These are phyloP conservation scores for Eristalinus aeneus DNA, from an alignment of 2,888 invertebrate genomes.

Conservation along the genomic window DNA sequence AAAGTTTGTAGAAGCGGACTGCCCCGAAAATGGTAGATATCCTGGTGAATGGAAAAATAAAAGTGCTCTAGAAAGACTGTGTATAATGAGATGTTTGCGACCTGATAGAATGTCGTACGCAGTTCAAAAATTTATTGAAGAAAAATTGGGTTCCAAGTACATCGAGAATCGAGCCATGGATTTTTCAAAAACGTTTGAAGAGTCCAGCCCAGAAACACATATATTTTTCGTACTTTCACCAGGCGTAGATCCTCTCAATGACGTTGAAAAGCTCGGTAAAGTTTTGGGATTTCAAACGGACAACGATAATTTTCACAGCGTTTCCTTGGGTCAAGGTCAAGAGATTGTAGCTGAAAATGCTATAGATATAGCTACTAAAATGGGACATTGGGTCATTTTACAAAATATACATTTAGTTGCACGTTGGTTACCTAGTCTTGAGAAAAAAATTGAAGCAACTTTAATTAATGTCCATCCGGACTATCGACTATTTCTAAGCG, in stretches of 20 bases:
- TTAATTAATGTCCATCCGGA: constrained; percentile 85
- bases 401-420: constrained; percentile 96
- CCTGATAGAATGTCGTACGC: constrained; percentile 98
- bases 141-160: constrained; percentile 92
- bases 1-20: constrained; percentile 94
- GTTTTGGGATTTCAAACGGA: constrained; percentile 90
- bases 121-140: constrained; percentile 89
- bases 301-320: constrained; percentile 93
- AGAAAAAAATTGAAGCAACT: constrained; percentile 94
- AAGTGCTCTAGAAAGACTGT: constrained; percentile 90
- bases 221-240: constrained; percentile 97
- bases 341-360: constrained; percentile 95
- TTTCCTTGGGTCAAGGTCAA: constrained; percentile 97
- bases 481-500: constrained; percentile 90
- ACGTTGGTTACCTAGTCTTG: constrained; percentile 92
- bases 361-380: constrained; percentile 87
- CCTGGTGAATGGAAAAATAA: constrained; percentile 98
- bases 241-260: constrained; percentile 96
- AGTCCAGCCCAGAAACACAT: constrained; percentile 91
- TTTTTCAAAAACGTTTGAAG: constrained; percentile 92
- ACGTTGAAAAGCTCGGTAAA: constrained; percentile 92
- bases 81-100: constrained; percentile 94
- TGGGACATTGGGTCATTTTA: constrained; percentile 96
- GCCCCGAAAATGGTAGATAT: constrained; percentile 95
- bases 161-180: constrained; percentile 89